A percentile compares a stretch with the other conserved stretches of the same genome.
Conservation (phyloP, 2,888 invertebrate species). For the Fissipunctia ypsillon region DNA sequence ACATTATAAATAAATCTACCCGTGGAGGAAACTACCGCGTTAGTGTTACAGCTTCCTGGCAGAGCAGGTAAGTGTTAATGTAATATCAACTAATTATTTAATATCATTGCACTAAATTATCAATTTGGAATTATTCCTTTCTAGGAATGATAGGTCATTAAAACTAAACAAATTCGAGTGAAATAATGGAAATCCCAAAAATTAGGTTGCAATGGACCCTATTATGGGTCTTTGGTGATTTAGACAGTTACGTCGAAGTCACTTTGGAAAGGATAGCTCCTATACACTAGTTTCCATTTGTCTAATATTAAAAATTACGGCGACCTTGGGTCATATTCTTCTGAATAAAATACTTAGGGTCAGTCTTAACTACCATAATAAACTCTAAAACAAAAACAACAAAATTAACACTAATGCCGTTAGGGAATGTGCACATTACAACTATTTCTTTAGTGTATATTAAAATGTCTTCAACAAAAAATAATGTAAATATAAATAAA, state of each 20-base stretch:
- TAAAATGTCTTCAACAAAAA: constrained; percentile 86
- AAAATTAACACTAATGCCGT: constrained; percentile 86
- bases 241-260: constrained; percentile 38
- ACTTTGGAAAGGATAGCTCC: constrained; percentile 51
- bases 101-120: constrained; percentile 89
- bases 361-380: constrained; percentile 89
- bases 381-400: constrained; percentile 89
- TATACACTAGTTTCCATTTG: constrained; percentile 60
- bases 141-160: constrained; percentile 87
- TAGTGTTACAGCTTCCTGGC: constrained; percentile 63
- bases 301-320: constrained; percentile 61
- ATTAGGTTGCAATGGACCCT: constrained; percentile 51
- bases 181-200: constrained; percentile 70
- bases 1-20: constrained; percentile 72
- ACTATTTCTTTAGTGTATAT: constrained; percentile 86
- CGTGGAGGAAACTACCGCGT: constrained; percentile 72
- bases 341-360: constrained; percentile 86
- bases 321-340: constrained; percentile 78
- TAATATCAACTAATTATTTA: constrained; percentile 81
- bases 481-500: constrained; percentile 84
- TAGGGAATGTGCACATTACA: constrained; percentile 89
- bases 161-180: constrained; percentile 88
- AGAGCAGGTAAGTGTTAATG: constrained; percentile 65
- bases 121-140: constrained; percentile 88
- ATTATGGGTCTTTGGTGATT: constrained; percentile 28